A percentile compares a stretch with the other conserved stretches of the same genome.
phyloP scores from a whole-genome alignment of 2,888 invertebrate species.

The Omphaloscelis lunosa region DNA sequence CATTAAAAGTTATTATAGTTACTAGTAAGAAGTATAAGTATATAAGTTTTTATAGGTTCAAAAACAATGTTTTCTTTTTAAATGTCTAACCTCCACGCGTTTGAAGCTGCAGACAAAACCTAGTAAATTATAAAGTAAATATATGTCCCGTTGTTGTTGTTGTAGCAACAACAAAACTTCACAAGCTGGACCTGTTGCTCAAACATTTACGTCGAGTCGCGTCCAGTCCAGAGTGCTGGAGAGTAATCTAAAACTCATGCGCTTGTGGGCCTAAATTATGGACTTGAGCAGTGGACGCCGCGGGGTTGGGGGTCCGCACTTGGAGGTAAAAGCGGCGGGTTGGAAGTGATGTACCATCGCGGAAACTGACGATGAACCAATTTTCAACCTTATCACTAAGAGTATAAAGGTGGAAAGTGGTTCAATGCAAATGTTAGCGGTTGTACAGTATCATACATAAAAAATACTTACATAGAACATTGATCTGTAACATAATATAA shows the following conservation, averaged over 20 bases:
- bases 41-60: neutral
- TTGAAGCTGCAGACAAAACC: neutral
- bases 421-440: too few relatives aligned
- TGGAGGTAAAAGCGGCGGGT: constrained; percentile 8
- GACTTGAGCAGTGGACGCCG: constrained; percentile 35
- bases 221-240: constrained; percentile 33
- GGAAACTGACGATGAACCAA: too few relatives aligned
- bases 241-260: constrained; percentile 55
- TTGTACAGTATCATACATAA: neutral
- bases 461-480: too few relatives aligned
- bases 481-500: too few relatives aligned
- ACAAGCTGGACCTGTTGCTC: constrained; percentile 53
- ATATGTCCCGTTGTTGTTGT: constrained; percentile 15
- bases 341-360: neutral
- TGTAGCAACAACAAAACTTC: constrained; percentile 30
- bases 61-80: neutral
- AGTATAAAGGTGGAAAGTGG: too few relatives aligned
- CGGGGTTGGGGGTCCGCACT: constrained; percentile 39
- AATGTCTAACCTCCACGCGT: neutral
- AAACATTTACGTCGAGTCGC: constrained; percentile 43
- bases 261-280: constrained; percentile 51
- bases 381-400: too few relatives aligned
- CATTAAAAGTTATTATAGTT: too few relatives aligned
- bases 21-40: too few relatives aligned
- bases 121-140: constrained; percentile 2